Evolutionary conservation across 2,113 vertebrate species (phyloP), one percentile per base, ranked within the genome.

Genomic region (Stigmatopora nigra): DNA sequence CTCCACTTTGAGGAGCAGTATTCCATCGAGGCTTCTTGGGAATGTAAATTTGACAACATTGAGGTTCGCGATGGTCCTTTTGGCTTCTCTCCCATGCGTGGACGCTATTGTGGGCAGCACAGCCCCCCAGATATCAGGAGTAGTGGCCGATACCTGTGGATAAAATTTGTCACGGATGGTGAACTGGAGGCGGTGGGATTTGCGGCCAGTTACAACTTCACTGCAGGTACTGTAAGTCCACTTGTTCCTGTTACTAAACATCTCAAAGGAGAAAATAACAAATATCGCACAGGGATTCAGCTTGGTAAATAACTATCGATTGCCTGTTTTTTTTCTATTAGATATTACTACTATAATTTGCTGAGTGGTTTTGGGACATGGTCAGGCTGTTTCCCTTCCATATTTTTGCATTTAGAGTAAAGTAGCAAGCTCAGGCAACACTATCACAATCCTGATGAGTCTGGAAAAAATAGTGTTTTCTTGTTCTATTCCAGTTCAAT

Each of bases 11-110:
- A 97, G 87, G 96, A 96, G 88, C 96, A 94, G 72, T 99, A 99
- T 83, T 98, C 97, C 56, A 93, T 99, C 72, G 97, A 99, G 80
- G 93, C 96, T 65, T 99, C 97, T 72, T 99, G 97, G 97, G 95
- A 98, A 88, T 99, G 97, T 92, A 99, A 99, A 93, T 99, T 98
- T 93, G 97, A 99, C 86, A 96, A 99, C 68, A 98, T 99, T 75
- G 96, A 99, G 90, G 95, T 99, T 64, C 91, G 96, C 77, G 97
- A 99, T 88, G 97, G 97, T 89, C 97, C 97, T 61, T 99, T 99
- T 87, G 92, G 92, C 85, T 98, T 99, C 92, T 98, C 96, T 80
- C 94, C 95, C 60, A 95, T 98, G 63, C 93, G 98, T 78, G 96
- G 96, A 82, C 94, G 95, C 68, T 98, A 98, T 80, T 99, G 97